Conservation (phyloP, 2,113 vertebrate species). For the Probosciger aterrimus region DNA sequence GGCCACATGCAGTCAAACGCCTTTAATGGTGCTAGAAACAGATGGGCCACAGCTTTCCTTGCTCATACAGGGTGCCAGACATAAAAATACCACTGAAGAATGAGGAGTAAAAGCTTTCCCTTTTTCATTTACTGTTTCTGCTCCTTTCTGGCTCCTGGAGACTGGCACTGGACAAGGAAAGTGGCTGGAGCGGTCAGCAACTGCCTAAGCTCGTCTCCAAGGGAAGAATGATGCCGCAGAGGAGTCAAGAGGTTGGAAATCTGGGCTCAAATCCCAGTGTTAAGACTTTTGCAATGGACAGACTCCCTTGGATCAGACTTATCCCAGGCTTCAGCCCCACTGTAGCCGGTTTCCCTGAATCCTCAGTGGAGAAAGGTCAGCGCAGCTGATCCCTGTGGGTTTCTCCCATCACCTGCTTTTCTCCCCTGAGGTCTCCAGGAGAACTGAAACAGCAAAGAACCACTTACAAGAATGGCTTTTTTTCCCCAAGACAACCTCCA, state of each 20-base stretch:
- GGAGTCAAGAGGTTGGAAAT: neutral
- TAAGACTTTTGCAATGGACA: neutral
- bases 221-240: neutral
- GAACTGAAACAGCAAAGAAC: neutral
- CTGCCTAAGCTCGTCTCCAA: neutral
- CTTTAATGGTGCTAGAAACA: slow-evolving; percentile 54
- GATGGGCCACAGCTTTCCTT: neutral
- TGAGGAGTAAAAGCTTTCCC: neutral
- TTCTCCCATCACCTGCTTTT: neutral
- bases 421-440: neutral
- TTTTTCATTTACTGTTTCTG: neutral
- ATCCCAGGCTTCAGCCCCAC: neutral
- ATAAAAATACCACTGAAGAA: neutral
- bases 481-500: neutral
- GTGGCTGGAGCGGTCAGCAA: neutral
- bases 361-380: neutral
- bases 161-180: neutral
- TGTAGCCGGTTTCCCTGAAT: neutral
- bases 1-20: slow-evolving; percentile 31
- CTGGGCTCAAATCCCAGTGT: neutral
- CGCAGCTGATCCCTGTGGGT: accelerated
- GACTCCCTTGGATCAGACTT: neutral
- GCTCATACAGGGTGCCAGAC: neutral
- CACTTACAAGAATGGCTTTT: neutral
- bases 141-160: neutral